Conservation (phyloP, 2,888 invertebrate genomes). For the Tetragonula carbonaria region DNA sequence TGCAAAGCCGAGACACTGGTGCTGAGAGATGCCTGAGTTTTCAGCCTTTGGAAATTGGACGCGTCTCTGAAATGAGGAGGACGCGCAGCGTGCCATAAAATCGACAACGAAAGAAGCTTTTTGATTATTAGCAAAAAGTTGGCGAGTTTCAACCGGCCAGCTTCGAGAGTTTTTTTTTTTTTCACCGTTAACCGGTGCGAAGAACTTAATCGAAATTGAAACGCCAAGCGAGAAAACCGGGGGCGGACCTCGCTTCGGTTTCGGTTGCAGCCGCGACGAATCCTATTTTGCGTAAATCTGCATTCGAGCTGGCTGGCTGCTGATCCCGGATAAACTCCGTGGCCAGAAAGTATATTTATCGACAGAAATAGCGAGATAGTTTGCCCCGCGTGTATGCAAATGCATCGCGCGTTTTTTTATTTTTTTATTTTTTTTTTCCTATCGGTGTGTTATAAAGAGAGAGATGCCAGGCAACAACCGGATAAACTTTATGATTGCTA, state of each 20-base stretch:
- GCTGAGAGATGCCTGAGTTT: no score
- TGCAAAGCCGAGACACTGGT: no score
- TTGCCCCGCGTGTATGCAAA: constrained; percentile 75
- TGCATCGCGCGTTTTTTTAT: constrained; percentile 42
- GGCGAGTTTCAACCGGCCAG: no score
- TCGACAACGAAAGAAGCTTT: no score
- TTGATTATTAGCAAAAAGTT: no score
- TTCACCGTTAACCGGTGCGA: no score
- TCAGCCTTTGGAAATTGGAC: no score
- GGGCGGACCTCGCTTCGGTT: background rate
- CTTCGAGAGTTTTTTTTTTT: background rate
- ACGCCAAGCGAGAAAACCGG: background rate
- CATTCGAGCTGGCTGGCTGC: constrained; percentile 72
- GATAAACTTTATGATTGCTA: constrained; percentile 57
- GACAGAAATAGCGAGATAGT: constrained; percentile 70
- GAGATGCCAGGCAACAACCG: constrained; percentile 17
- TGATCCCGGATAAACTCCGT: constrained; percentile 65
- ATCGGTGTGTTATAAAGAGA: background rate
- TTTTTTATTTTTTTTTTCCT: background rate
- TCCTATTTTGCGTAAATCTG: constrained; percentile 79
- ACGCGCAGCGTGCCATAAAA: no score
- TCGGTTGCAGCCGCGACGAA: constrained; percentile 28
- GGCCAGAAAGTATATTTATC: constrained; percentile 74
- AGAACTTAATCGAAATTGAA: constrained; percentile 18
- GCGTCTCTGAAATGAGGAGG: no score